phyloP scores from a whole-genome alignment of 2,888 invertebrate species.

The Cryptophagus acutangulus region DNA sequence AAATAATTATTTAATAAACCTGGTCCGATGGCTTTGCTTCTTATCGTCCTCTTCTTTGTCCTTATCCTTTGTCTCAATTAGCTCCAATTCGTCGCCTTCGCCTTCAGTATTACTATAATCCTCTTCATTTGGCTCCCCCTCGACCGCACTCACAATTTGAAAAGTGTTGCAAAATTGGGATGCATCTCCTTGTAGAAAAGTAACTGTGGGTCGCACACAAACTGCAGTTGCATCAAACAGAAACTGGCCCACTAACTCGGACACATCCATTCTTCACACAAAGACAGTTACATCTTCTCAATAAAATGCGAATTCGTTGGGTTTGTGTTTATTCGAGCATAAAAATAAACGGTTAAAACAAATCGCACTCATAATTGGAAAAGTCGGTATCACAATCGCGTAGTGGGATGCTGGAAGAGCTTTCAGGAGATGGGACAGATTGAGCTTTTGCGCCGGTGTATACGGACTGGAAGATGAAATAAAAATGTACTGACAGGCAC shows the following conservation, averaged over 20 bases:
- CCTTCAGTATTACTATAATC: constrained; percentile 18
- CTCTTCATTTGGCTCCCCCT: constrained; percentile 6
- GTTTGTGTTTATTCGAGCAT: no score
- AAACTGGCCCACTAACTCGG: constrained; percentile 15
- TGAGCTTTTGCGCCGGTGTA: no score
- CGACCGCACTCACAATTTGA: not conserved
- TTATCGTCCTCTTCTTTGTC: constrained; percentile 3
- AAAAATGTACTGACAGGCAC: constrained; percentile 6
- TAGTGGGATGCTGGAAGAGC: no score
- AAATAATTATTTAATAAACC: constrained; percentile 4
- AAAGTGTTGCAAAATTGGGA: no score
- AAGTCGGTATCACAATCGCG: not conserved
- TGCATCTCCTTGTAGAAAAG: no score
- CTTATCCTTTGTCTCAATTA: constrained; percentile 9
- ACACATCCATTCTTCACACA: constrained; percentile 16
- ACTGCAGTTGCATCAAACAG: constrained; percentile 12
- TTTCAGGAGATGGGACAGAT: no score
- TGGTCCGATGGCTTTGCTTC: constrained; percentile 10
- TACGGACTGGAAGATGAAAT: constrained; percentile 3
- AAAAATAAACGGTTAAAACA: no score
- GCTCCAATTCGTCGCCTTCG: constrained; percentile 20
- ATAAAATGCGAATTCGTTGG: no score
- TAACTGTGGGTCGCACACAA: not conserved
- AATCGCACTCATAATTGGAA: no score
- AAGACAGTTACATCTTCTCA: no score